These are phyloP conservation scores for Solea senegalensis DNA, from an alignment of 2,113 vertebrate genomes.

Conservation along the genomic window DNA sequence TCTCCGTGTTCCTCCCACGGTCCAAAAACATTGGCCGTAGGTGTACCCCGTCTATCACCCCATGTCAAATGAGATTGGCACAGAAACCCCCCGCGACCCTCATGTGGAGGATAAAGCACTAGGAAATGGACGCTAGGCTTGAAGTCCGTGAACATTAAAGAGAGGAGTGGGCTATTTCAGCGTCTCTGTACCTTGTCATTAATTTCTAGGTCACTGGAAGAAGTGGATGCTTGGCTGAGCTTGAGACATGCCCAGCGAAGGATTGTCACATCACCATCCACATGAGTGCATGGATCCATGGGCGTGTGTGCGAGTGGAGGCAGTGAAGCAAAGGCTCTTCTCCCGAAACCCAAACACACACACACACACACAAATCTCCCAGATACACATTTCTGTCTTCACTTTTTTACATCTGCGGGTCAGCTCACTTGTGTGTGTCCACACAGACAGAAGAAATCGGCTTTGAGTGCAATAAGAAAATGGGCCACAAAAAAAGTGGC, in stretches of 20 bases:
- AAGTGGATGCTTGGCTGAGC: conserved; percentile 66
- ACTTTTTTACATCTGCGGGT: conserved; percentile 1
- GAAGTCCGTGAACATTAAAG: conserved; percentile 28
- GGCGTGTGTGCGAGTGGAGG: conserved; percentile 11
- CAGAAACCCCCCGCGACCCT: no score
- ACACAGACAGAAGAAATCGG: not conserved
- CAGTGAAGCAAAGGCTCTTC: conserved; percentile 49
- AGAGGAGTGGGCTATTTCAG: conserved; percentile 29
- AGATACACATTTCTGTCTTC: not conserved
- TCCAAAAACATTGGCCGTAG: no score
- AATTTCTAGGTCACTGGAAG: conserved; percentile 75
- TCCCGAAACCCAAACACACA: conserved; percentile 30
- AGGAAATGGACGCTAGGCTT: not conserved
- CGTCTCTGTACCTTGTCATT: conserved; percentile 53
- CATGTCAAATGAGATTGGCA: no score
- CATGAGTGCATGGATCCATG: conserved; percentile 19
- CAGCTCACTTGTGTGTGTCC: not conserved
- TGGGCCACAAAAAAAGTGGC: not conserved
- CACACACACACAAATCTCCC: not conserved
- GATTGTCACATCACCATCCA: conserved; percentile 42
- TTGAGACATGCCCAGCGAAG: conserved; percentile 62
- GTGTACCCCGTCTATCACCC: no score
- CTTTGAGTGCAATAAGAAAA: conserved; percentile 1
- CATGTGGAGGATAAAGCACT: no score
- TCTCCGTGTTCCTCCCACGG: no score